Conservation (phyloP, 2,888 invertebrate genomes). For the Druceiella hillmani region DNA sequence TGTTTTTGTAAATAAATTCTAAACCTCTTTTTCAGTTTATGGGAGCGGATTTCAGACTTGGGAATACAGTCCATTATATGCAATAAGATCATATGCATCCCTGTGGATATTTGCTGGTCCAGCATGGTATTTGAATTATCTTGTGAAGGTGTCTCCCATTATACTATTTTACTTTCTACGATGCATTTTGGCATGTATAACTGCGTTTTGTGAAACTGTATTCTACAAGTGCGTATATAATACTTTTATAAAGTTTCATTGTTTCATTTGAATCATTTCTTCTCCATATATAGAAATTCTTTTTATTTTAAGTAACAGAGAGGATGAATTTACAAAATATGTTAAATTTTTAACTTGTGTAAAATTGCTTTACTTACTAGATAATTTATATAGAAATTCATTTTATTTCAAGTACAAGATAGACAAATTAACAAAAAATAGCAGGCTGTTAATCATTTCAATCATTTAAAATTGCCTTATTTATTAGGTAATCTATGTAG, state of each 20-base stretch:
- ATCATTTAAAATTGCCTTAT: too few species aligned
- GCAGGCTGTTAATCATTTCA: too few species aligned
- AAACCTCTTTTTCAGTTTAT: slow-evolving; percentile 59
- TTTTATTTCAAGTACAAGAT: too few species aligned
- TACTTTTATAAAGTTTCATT: slow-evolving; percentile 4
- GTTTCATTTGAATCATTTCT: too few species aligned
- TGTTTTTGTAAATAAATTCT: slow-evolving; percentile 1
- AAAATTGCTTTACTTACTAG: too few species aligned
- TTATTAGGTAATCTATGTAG: too few species aligned
- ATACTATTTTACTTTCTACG: slow-evolving; percentile 85
- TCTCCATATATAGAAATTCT: too few species aligned
- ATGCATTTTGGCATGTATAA: slow-evolving; percentile 72
- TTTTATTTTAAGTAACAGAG: too few species aligned
- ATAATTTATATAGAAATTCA: too few species aligned
- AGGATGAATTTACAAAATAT: too few species aligned
- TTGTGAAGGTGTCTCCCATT: slow-evolving; percentile 74
- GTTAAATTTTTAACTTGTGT: too few species aligned
- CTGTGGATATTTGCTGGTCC: slow-evolving; percentile 86
- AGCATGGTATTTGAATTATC: slow-evolving; percentile 69
- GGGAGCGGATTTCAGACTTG: slow-evolving; percentile 96
- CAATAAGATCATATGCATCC: slow-evolving; percentile 92
- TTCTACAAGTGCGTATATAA: slow-evolving; percentile 79
- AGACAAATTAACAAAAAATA: too few species aligned
- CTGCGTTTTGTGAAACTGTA: slow-evolving; percentile 81
- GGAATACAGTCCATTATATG: slow-evolving; percentile 97